Conservation (phyloP, 2,888 invertebrate genomes). For the Nipponacmea schrenckii region DNA sequence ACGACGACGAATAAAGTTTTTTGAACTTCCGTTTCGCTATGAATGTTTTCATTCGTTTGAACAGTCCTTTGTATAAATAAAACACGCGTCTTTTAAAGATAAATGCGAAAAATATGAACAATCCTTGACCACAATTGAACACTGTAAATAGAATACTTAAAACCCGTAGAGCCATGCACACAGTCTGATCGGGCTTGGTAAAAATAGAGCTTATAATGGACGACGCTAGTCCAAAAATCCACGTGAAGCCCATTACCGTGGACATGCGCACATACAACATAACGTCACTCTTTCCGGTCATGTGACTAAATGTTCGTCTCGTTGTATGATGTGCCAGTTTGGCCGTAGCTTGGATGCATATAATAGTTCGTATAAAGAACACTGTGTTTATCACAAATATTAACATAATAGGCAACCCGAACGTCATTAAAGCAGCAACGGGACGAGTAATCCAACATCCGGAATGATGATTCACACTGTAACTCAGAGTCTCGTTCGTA, state of each 20-base stretch:
- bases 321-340: slow-evolving; percentile 42
- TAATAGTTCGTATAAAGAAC: slow-evolving; percentile 53
- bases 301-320: slow-evolving; percentile 39
- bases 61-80: slow-evolving; percentile 39
- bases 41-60: slow-evolving; percentile 15
- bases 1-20: neutral
- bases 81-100: slow-evolving; percentile 52
- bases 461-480: neutral
- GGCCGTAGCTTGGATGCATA: slow-evolving; percentile 48
- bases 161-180: slow-evolving; percentile 48
- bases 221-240: slow-evolving; percentile 59
- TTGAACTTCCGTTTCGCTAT: neutral
- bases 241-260: slow-evolving; percentile 62
- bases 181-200: slow-evolving; percentile 30
- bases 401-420: slow-evolving; percentile 54
- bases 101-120: slow-evolving; percentile 59
- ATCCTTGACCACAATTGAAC: slow-evolving; percentile 57
- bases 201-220: slow-evolving; percentile 52
- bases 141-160: slow-evolving; percentile 53
- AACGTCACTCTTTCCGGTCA: slow-evolving; percentile 53
- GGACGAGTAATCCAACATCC: slow-evolving; percentile 60
- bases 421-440: slow-evolving; percentile 49
- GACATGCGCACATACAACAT: slow-evolving; percentile 60
- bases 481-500: neutral
- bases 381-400: slow-evolving; percentile 49